These are phyloP conservation scores for Nebria ingens DNA, from an alignment of 1,140 invertebrate genomes.

Conservation along the genomic window DNA sequence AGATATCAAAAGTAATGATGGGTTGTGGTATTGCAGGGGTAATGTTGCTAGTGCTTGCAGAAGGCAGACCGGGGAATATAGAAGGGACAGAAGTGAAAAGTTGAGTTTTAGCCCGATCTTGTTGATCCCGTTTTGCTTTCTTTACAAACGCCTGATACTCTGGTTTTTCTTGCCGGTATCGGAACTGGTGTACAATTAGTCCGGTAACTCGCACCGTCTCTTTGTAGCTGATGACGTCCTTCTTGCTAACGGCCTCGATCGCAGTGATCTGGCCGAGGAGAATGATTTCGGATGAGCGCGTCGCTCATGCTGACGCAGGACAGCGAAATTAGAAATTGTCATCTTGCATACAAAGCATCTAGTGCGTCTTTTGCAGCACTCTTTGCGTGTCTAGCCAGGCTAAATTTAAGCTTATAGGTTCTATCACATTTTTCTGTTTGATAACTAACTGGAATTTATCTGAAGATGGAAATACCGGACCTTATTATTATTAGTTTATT, in stretches of 20 bases:
- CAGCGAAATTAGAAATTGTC: background rate
- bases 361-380: too few species aligned
- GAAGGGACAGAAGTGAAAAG: background rate
- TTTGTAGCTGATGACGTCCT: background rate
- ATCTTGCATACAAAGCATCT: background rate
- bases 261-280: background rate
- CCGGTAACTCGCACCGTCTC: background rate
- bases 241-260: background rate
- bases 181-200: background rate
- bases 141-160: background rate
- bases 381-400: too few species aligned
- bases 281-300: constrained; percentile 8
- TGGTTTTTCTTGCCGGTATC: background rate
- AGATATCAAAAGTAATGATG: background rate
- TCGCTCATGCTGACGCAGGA: constrained; percentile 11
- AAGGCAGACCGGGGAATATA: background rate
- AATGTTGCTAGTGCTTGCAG: background rate
- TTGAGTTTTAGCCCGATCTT: too few species aligned
- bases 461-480: too few species aligned
- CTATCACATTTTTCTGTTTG: too few species aligned
- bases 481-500: too few species aligned
- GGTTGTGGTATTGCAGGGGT: background rate
- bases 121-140: background rate
- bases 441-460: too few species aligned
- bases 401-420: too few species aligned